phyloP scores from a whole-genome alignment of 2,888 invertebrate genomes.

The Heterodera filipjevi region DNA sequence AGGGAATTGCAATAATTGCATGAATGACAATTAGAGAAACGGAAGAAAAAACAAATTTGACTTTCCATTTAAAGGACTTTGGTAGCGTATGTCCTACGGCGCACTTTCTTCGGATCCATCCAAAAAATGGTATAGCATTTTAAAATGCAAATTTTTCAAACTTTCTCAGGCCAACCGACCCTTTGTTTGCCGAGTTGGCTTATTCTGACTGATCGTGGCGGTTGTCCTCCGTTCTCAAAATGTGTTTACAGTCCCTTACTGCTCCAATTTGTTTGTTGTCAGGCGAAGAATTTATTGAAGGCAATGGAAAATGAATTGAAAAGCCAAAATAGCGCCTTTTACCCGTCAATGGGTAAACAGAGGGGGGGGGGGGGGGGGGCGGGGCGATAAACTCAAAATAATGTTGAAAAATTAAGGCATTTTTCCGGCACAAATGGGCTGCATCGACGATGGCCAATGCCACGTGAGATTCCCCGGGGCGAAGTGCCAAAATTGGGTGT shows the following conservation, averaged over 20 bases:
- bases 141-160: neutral
- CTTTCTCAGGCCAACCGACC: neutral
- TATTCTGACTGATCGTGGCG: neutral
- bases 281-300: neutral
- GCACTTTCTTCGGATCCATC: neutral
- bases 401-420: neutral
- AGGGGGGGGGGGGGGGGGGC: no score
- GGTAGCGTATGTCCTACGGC: neutral
- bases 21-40: no score
- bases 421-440: neutral
- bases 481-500: conserved; percentile 5
- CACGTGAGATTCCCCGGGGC: neutral
- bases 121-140: neutral
- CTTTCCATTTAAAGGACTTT: neutral
- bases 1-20: neutral
- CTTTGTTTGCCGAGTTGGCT: neutral
- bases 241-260: neutral
- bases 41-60: no score
- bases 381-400: neutral
- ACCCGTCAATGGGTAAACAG: neutral
- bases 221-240: conserved; percentile 6
- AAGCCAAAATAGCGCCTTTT: neutral
- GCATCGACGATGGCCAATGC: neutral
- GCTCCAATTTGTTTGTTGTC: conserved; percentile 1
- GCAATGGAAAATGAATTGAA: neutral